Evolutionary conservation across 2,888 invertebrate species (phyloP).

Genomic region (Sesia apiformis): DNA sequence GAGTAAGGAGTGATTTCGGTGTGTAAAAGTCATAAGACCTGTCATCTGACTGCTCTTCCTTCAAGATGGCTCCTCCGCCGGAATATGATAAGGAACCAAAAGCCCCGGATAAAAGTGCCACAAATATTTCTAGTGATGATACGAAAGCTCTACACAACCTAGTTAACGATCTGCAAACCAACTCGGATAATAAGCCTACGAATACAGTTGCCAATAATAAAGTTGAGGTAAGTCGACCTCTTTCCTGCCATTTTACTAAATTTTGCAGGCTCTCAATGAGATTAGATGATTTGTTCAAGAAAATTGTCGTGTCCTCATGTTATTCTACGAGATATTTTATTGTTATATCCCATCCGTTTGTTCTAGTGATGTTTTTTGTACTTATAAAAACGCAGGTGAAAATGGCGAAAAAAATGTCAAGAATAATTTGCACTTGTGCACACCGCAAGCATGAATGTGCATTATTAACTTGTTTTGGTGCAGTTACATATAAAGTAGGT

Average conservation of each 20-base stretch:
- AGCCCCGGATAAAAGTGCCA: conserved; percentile 79
- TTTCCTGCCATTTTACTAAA: conserved; percentile 37
- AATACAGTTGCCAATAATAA: conserved; percentile 44
- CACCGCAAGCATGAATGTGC: conserved; percentile 15
- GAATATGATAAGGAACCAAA: conserved; percentile 84
- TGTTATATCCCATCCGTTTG: too few species aligned
- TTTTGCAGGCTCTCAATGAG: neutral
- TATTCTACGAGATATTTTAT: too few species aligned
- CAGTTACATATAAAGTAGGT: neutral
- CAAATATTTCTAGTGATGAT: conserved; percentile 57
- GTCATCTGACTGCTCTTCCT: conserved; percentile 75
- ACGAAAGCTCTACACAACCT: conserved; percentile 58
- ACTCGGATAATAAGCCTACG: conserved; percentile 51
- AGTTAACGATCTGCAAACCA: conserved; percentile 51
- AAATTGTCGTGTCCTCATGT: too few species aligned
- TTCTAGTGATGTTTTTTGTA: too few species aligned
- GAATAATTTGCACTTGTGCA: conserved; percentile 24
- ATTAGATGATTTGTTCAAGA: too few species aligned
- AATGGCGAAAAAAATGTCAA: conserved; percentile 50
- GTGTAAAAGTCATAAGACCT: conserved; percentile 71
- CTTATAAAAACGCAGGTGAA: conserved; percentile 20
- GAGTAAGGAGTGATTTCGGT: conserved; percentile 52
- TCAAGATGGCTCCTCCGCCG: conserved; percentile 86
- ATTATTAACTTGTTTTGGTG: conserved; percentile 5
- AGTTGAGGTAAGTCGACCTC: conserved; percentile 60